Evolutionary conservation across 1,140 invertebrate species (phyloP), one percentile per base, ranked within the genome.

Genomic region (Zaprionus kolodkinae): DNA sequence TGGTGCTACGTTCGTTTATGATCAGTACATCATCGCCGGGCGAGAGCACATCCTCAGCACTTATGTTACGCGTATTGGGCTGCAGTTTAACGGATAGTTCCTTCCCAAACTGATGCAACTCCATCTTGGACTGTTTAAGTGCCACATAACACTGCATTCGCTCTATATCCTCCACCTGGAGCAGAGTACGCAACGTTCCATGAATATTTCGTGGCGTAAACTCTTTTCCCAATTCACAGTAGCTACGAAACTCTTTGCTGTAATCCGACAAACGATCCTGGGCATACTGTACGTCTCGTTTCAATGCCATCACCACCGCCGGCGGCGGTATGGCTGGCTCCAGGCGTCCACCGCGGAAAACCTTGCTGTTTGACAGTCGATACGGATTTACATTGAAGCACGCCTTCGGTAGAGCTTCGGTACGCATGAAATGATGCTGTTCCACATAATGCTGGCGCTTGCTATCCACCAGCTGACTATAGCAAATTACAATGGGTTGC

Each of bases 371-470:
- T 0, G 82, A 77, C 57, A 91, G 13, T 7, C 89, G 68, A 56
- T 81, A 91, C 0, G 89, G 82, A 72, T 87, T 89, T 1, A 91
- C 63, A 61, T 78, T 81, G 17, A 91, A 87, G 6, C 50, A 45
- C 12, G 79, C 77, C 63, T 76, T 84, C 5, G 89, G 89, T 27
- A 91, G 60, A 0, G 80, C 85, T 36, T 81, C 74, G 4, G 82
- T 82, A 10, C 80, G 79, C 88, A 91, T 88, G 35, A 92, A 92
- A 69, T 92, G 91, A 74, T 92, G 91, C 55, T 92, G 87, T 36
- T 92, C 91, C 36, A 92, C 76, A 64, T 76, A 87, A 56, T 70
- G 70, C 13, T 66, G 33, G 0, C 63, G 78, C 35, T 71, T 48
- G 10, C 56, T 69, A 21, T 74, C 63, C 13, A 80, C 57, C 33